Base-by-base conservation (phyloP, 2,888 invertebrate species). In the Melieria picta region DNA sequence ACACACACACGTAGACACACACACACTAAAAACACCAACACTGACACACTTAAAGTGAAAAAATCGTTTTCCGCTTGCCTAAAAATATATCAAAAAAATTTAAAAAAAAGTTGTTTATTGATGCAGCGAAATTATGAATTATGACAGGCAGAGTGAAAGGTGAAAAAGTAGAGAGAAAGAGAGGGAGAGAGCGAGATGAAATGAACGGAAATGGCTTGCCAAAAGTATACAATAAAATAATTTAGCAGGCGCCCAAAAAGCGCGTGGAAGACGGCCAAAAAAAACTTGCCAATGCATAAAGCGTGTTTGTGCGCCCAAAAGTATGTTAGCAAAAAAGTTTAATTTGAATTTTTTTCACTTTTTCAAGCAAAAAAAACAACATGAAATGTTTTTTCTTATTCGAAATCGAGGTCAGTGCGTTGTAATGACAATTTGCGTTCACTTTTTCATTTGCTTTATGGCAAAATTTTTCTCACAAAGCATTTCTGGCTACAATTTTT, bases 371-470 rank as follows among this genome's bases (percentile, higher is more conserved):
- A 67, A 48, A 50, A 67, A 50, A 43, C 50, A 67, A 67, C 30
- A 30, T 30, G 30, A 30, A 30, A 30, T 30, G 1, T 30, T 30
- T 30, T 30, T 30, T 11, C 52, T 52, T 13, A 52, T n/a, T 6
- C 42, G 55, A 55, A 69, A 69, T 69, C 63, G 69, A 63, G 69
- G 69, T 69, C 69, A 69, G 63, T 69, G 56, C 56, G 69, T 47
- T 69, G 61, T 62, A 55, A 63, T 62, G 30, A 56, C 69, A 43
- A n/a, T 52, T n/a, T 6, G 13, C 52, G 9, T 52, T 52, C 13
- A n/a, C 6, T 5, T 9, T 52, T 52, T 9, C 52, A 5, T 9
- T 52, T 52, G 5, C 13, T 13, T 52, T 52, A 7, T 52, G 11
- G 52, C 13, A 50, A 50, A 50, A n/a, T 52, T 52, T 52, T 52